phyloP scores from a whole-genome alignment of 1,140 invertebrate species.

The Tigriopus japonicus region DNA sequence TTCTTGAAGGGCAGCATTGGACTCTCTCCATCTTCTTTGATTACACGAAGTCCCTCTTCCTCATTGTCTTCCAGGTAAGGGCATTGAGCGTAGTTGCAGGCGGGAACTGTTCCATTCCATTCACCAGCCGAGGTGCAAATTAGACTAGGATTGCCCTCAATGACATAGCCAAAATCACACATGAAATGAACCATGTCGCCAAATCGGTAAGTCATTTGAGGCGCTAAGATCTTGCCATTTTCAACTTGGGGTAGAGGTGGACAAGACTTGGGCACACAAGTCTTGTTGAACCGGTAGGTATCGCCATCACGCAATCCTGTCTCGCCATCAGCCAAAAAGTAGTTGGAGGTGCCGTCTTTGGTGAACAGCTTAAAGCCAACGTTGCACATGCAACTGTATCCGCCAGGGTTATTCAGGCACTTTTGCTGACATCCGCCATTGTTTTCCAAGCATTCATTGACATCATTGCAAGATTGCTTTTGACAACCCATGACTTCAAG shows the following conservation, averaged over 20 bases:
- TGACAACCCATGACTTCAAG: conserved; percentile 85
- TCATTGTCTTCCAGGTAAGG: conserved; percentile 72
- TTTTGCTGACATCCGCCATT: conserved; percentile 90
- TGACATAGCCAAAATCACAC: conserved; percentile 84
- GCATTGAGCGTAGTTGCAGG: conserved; percentile 62
- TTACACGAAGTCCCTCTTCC: conserved; percentile 55
- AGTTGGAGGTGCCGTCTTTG: conserved; percentile 78
- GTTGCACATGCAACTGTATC: conserved; percentile 71
- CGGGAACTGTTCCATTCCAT: conserved; percentile 83
- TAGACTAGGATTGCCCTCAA: conserved; percentile 60
- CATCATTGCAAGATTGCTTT: conserved; percentile 66
- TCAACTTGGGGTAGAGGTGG: conserved; percentile 54
- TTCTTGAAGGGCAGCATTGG: conserved; percentile 67
- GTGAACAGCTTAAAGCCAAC: conserved; percentile 78
- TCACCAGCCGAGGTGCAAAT: conserved; percentile 69
- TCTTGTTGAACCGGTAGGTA: conserved; percentile 76
- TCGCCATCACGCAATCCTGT: conserved; percentile 69
- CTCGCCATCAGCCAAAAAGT: conserved; percentile 55
- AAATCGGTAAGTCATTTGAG: conserved; percentile 56
- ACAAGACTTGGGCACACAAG: conserved; percentile 82
- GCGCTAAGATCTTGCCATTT: conserved; percentile 70
- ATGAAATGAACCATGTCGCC: conserved; percentile 77
- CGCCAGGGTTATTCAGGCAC: conserved; percentile 69
- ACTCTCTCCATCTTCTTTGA: conserved; percentile 50
- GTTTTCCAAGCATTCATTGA: conserved; percentile 70